Base-by-base conservation (phyloP, 2,797 vertebrate species). In the Simalia tracyae region DNA sequence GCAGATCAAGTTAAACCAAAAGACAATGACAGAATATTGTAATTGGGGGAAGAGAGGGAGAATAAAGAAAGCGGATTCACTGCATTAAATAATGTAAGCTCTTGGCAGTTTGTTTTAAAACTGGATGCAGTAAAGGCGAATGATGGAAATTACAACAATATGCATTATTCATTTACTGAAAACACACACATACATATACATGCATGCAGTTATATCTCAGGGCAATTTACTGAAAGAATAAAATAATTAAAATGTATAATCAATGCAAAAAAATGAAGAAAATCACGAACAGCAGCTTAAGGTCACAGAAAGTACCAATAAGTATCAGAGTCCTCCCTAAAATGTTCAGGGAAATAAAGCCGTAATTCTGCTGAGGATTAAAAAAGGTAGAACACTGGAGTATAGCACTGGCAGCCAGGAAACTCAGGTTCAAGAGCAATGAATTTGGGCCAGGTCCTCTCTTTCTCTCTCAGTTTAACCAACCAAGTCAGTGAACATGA, bases 1-100 rank as follows among this genome's bases (percentile, higher is more conserved):
- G 11, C 14, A 94, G 1, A 91, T 89, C 89, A 68, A 94, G 0
- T 2, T 91, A 91, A 0, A 92, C 28, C 68, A 91, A 90, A 2
- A 92, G 89, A 22, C 72, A 3, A 0, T 72, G 90, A 93, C 88
- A 90, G 68, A 94, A 86, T 46, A 0, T 0, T 84, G 42, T 46
- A 92, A 92, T 66, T 92, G 87, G 22, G n/a, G 66, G 60, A 88
- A 10, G 46, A 19, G 8, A 19, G 2, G 24, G 1, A n/a, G 36
- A 22, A 22, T 60, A 89, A 31, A 46, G 50, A 4, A 54, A 6
- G 17, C 8, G 5, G 11, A 31, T 60, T 2, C 12, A 19, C 4
- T 84, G 46, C 56, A 61, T 88, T 84, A 92, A 63, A 84, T 88
- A 81, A 88, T 88, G 36, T 50, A 88, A 26, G 28, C 6, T 28